These are phyloP conservation scores for Pocillopora meandrina DNA, from an alignment of 92 coral and sea anemone species.

Conservation along the genomic window DNA sequence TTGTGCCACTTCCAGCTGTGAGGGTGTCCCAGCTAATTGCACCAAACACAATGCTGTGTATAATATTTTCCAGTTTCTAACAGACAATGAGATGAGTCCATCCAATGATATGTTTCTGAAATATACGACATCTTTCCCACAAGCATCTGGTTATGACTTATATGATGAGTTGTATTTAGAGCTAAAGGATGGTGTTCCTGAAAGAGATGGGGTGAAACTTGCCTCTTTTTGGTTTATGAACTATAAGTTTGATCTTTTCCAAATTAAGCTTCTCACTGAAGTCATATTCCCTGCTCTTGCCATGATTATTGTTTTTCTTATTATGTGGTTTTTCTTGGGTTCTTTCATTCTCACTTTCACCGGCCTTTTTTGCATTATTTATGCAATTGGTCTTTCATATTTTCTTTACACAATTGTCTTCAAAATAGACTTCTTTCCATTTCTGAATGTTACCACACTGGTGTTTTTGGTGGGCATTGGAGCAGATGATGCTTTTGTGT, in stretches of 20 bases:
- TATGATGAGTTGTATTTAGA: slow-evolving; percentile 54
- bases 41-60: slow-evolving; percentile 45
- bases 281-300: slow-evolving; percentile 82
- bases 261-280: slow-evolving; percentile 59
- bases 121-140: slow-evolving; percentile 53
- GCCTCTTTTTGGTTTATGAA: slow-evolving; percentile 70
- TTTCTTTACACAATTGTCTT: slow-evolving; percentile 85
- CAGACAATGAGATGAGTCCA: slow-evolving; percentile 61
- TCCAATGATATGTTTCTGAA: slow-evolving; percentile 48
- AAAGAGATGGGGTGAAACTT: slow-evolving; percentile 66
- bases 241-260: slow-evolving; percentile 74
- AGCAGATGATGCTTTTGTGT: slow-evolving; percentile 96
- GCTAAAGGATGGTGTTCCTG: slow-evolving; percentile 58
- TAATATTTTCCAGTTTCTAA: slow-evolving; percentile 54
- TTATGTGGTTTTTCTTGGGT: slow-evolving; percentile 80
- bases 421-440: slow-evolving; percentile 83
- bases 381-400: slow-evolving; percentile 80
- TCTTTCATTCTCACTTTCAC: slow-evolving; percentile 77
- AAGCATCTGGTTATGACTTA: slow-evolving; percentile 1
- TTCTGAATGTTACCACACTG: slow-evolving; percentile 79
- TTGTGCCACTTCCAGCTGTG: slow-evolving; percentile 24
- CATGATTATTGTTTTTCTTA: slow-evolving; percentile 70
- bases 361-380: slow-evolving; percentile 74
- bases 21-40: slow-evolving; percentile 46
- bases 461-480: slow-evolving; percentile 96